Conservation (phyloP, 1,140 invertebrate genomes). For the Drosophila nebulosa region DNA sequence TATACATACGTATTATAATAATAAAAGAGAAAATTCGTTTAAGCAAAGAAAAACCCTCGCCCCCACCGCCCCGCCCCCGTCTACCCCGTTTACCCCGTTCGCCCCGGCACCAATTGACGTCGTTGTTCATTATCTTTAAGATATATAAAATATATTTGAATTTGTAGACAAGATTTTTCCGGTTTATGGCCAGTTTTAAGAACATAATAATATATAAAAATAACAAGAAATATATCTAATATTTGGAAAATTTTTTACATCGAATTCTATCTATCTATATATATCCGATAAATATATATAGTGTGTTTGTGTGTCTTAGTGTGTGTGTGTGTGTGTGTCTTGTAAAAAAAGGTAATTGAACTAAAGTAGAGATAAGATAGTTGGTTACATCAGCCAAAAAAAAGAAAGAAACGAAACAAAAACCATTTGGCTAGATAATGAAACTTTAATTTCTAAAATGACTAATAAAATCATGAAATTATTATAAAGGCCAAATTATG, state of each 20-base stretch:
- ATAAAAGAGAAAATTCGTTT: constrained; percentile 5
- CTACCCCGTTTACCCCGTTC: not conserved
- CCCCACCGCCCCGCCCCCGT: not conserved
- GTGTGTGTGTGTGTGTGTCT: not conserved
- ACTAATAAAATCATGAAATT: not conserved
- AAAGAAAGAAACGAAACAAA: no score
- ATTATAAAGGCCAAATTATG: not conserved
- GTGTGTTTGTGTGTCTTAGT: no score
- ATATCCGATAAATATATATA: not conserved
- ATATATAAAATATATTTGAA: constrained; percentile 19
- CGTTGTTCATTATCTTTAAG: constrained; percentile 34
- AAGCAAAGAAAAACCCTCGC: not conserved
- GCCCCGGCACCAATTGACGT: not conserved
- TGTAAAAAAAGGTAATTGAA: constrained; percentile 5
- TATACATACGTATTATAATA: constrained; percentile 8
- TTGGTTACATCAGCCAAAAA: not conserved
- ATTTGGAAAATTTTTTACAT: not conserved
- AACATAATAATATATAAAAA: not conserved
- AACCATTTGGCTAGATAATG: not conserved
- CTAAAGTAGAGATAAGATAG: not conserved
- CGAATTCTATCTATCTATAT: not conserved
- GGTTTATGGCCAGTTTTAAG: constrained; percentile 26
- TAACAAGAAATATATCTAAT: not conserved
- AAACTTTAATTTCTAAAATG: not conserved
- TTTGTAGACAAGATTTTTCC: constrained; percentile 50